Conservation (phyloP, 2,797 vertebrate species). For the Halcyon smyrnensis region DNA sequence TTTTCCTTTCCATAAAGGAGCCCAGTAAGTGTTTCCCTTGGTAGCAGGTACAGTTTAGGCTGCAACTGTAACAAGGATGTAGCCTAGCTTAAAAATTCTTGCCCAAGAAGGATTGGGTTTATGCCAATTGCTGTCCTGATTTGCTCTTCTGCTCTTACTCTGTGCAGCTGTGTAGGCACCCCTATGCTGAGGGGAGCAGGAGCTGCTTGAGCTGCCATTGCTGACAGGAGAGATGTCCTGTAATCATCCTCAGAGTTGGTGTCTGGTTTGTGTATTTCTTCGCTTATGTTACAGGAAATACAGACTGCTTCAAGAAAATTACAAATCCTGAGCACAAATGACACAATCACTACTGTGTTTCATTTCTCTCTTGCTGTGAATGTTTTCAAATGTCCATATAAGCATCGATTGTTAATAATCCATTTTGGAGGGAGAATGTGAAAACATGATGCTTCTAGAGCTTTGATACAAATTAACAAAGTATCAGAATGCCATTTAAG, state of each 20-base stretch:
- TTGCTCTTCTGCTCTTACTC: too few relatives aligned
- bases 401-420: not conserved
- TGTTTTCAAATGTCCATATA: not conserved
- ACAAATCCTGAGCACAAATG: too few relatives aligned
- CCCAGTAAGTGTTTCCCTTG: not conserved
- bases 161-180: fast-evolving
- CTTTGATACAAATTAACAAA: not conserved
- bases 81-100: not conserved
- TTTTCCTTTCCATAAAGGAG: not conserved
- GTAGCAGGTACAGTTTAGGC: not conserved
- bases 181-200: not conserved
- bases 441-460: not conserved
- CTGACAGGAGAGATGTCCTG: fast-evolving
- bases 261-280: not conserved
- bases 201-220: not conserved
- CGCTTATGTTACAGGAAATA: not conserved
- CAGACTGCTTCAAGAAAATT: not conserved
- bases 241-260: fast-evolving
- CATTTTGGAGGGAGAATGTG: not conserved
- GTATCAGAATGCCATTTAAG: not conserved
- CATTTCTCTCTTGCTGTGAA: not conserved
- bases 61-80: not conserved
- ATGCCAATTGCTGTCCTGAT: fast-evolving
- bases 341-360: fast-evolving
- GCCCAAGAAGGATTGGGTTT: not conserved